Evolutionary conservation across 2,888 invertebrate species (phyloP).

Genomic region (Spodoptera littoralis): DNA sequence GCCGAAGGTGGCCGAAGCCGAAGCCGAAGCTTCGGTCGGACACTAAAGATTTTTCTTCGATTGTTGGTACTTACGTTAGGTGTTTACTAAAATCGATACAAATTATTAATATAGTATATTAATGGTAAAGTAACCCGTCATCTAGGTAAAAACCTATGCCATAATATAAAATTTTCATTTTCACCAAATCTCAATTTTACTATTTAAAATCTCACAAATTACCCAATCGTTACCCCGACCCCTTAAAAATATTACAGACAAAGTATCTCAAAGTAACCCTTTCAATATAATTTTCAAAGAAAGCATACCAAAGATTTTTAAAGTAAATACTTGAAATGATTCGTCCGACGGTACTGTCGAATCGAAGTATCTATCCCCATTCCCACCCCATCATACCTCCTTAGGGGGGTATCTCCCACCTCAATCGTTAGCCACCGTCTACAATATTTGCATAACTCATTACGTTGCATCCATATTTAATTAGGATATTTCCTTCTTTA

Average conservation of each 20-base stretch:
- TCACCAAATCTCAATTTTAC: conserved; percentile 27
- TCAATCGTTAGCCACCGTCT: conserved; percentile 80
- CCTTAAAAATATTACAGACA: conserved; percentile 59
- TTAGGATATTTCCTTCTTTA: conserved; percentile 83
- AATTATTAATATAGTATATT: too few species aligned
- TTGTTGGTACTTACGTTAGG: too few species aligned
- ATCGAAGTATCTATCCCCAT: conserved; percentile 54
- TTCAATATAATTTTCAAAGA: conserved; percentile 66
- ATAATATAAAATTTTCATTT: conserved; percentile 40
- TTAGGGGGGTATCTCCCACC: conserved; percentile 32
- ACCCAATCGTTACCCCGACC: conserved; percentile 30
- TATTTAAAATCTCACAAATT: conserved; percentile 39
- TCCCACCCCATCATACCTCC: conserved; percentile 42
- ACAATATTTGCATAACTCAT: conserved; percentile 87
- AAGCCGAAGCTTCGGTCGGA: too few species aligned
- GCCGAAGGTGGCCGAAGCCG: too few species aligned
- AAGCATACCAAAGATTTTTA: conserved; percentile 61
- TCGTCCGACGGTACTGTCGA: conserved; percentile 67
- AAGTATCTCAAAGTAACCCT: conserved; percentile 60
- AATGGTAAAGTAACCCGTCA: too few species aligned
- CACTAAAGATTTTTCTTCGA: too few species aligned
- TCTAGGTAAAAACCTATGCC: neutral
- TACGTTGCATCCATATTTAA: conserved; percentile 87
- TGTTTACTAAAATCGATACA: too few species aligned
- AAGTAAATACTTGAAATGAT: conserved; percentile 73